Evolutionary conservation across 2,888 invertebrate genomes (phyloP).

Genomic region (Anthophora plumipes): DNA sequence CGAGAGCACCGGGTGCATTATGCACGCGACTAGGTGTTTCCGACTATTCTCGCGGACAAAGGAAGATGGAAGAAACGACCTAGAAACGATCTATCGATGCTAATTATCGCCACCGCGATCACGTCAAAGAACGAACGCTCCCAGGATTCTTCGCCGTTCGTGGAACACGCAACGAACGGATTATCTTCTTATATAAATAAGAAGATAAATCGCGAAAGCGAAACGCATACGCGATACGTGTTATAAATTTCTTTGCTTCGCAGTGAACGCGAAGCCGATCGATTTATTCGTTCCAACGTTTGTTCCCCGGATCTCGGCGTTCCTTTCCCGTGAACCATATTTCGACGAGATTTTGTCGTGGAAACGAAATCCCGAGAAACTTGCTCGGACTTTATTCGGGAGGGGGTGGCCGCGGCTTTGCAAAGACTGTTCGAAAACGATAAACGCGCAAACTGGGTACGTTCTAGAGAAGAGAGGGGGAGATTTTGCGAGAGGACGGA

Average conservation of each 20-base stretch:
- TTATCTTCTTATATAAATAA: neutral
- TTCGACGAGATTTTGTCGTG: neutral
- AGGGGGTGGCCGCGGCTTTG: no score
- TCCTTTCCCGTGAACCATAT: slow-evolving; percentile 5
- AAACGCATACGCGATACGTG: neutral
- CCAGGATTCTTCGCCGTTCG: neutral
- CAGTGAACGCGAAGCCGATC: neutral
- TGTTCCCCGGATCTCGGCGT: slow-evolving; percentile 1
- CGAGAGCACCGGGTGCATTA: slow-evolving; percentile 41
- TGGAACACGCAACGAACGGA: neutral
- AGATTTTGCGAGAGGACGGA: neutral
- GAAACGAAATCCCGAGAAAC: neutral
- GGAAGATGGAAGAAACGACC: neutral
- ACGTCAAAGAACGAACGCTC: no score
- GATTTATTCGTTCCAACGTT: slow-evolving; percentile 11
- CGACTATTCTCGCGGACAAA: neutral
- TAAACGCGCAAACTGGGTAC: neutral
- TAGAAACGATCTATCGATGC: neutral
- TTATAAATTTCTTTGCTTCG: slow-evolving; percentile 12
- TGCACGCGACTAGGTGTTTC: slow-evolving; percentile 48
- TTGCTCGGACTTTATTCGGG: neutral
- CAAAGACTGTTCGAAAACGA: no score
- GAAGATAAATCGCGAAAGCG: neutral
- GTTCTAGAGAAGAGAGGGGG: neutral
- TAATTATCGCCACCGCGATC: no score